Conservation (phyloP, 2,113 vertebrate genomes). For the Rhea pennata region DNA sequence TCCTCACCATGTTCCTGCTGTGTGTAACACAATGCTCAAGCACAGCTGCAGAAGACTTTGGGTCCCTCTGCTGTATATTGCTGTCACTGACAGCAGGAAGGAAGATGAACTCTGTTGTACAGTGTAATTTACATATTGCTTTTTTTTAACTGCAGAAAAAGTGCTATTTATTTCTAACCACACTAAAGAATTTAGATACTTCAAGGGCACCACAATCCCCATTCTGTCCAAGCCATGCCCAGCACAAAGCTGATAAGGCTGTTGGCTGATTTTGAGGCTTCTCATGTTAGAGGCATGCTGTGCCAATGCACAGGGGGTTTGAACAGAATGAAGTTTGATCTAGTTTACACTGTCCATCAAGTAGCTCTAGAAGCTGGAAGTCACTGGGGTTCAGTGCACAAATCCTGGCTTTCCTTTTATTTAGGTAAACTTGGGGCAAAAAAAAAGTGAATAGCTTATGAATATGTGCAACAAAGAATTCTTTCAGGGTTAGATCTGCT, state of each 20-base stretch:
- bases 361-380: not conserved
- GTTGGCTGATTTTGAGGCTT: not conserved
- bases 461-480: not conserved
- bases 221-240: not conserved
- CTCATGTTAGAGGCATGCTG: rapidly evolving
- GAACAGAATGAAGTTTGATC: not conserved
- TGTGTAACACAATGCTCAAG: not conserved
- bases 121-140: not conserved
- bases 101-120: not conserved
- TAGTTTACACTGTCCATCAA: not conserved
- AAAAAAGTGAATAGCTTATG: not conserved
- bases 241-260: not conserved
- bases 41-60: not conserved
- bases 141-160: not conserved
- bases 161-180: not conserved
- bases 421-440: not conserved
- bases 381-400: not conserved
- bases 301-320: not conserved
- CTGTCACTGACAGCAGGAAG: conserved; percentile 3
- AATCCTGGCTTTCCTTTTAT: not conserved
- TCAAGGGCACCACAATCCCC: not conserved
- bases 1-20: not conserved
- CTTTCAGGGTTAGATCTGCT: not conserved
- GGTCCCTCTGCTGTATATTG: conserved; percentile 15
- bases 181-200: not conserved